Evolutionary conservation across 2,888 invertebrate genomes (phyloP), one percentile per base, ranked within the genome.

Genomic region (Abrostola tripartita): DNA sequence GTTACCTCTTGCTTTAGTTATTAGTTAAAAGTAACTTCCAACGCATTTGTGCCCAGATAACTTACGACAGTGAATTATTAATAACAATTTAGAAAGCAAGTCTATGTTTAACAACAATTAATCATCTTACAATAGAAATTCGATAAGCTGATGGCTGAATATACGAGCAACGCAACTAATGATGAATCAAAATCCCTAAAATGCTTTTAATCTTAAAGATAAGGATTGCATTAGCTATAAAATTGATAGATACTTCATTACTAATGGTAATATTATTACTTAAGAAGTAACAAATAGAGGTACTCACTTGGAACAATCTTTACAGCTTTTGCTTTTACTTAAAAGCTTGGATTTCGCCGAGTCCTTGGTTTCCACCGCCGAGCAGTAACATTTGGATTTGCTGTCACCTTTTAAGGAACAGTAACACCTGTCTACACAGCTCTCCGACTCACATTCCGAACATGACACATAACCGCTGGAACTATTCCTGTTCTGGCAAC

Each of bases 381-480:
- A 95, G 74, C 96, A 96, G 82, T 96, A 96, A 75, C 97, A 96
- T 85, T 96, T 96, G 1, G 89, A 83, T 70, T 90, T 93, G 68
- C 92, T 94, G 66, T 95, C 95, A 5, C 94, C 95, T 35, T 96
- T 96, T 64, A 97, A 83, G 4, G 98, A 97, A 84, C 98, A 98
- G 83, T 98, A 98, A 82, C 98, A 98, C 79, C 98, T 96, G 85
- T 98, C 98, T 0, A 97, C 96, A 83, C 98, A 98, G 11, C 97
- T 97, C 79, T 98, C 98, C 2, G 97, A 98, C 83, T 98, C 98
- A 85, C 98, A 98, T 88, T 98, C 98, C 49, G 98, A 98, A 87
- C 98, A 98, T 4, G 98, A 97, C 0, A 98, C 97, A 85, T 98
- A 98, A 79, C 96, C 96, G 80, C 96, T 96, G 7, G 96, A 96